These are phyloP conservation scores for Herpetotheres cachinnans DNA, from an alignment of 2,113 vertebrate genomes.

Conservation along the genomic window DNA sequence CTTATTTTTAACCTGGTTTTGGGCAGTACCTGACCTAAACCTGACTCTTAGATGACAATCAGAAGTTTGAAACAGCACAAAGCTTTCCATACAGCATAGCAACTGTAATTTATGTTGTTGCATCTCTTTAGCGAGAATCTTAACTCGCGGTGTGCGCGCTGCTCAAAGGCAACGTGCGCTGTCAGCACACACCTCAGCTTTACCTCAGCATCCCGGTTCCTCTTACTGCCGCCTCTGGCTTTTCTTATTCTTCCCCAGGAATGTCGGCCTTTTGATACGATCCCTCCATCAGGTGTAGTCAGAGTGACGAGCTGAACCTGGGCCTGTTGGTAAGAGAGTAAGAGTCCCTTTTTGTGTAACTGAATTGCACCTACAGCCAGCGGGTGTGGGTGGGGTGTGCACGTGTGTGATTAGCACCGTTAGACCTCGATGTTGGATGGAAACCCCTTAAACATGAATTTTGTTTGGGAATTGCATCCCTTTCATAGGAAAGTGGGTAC, in stretches of 20 bases:
- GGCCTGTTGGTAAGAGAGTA: background rate
- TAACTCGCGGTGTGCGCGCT: background rate
- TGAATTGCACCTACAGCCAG: background rate
- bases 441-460: background rate
- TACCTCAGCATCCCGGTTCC: background rate
- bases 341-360: background rate
- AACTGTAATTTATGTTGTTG: background rate
- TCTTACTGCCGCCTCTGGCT: background rate
- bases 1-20: background rate
- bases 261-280: accelerated
- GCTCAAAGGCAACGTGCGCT: background rate
- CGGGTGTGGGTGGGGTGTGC: accelerated
- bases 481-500: background rate
- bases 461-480: background rate
- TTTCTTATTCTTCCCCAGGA: background rate
- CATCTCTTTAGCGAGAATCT: background rate
- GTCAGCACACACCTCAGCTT: background rate
- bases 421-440: background rate
- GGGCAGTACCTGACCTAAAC: background rate
- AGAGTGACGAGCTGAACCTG: background rate
- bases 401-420: accelerated
- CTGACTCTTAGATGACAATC: background rate
- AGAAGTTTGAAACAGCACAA: background rate
- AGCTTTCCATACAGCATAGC: background rate
- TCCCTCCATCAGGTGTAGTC: background rate